phyloP scores from a whole-genome alignment of 2,888 invertebrate genomes.

The Eucera pruinosa region DNA sequence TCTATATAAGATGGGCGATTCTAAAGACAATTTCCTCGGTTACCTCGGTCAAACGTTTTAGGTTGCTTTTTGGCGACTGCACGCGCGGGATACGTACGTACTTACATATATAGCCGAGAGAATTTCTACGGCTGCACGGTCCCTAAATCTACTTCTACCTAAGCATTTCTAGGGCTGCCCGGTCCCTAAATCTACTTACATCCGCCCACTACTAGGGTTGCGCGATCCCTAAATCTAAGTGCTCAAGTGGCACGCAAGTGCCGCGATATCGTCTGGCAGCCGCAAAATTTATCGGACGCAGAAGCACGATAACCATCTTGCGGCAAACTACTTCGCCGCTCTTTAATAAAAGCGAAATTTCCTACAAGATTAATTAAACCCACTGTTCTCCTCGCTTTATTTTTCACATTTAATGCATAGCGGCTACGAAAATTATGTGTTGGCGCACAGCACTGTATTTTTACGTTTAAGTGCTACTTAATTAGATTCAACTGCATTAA shows the following conservation, averaged over 20 bases:
- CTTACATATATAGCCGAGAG: too few relatives aligned
- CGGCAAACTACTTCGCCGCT: not conserved
- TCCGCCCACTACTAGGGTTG: slow-evolving; percentile 32
- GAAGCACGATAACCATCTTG: not conserved
- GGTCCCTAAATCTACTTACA: slow-evolving; percentile 43
- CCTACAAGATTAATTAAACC: too few relatives aligned
- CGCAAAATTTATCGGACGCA: slow-evolving; percentile 17
- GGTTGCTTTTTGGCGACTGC: not conserved
- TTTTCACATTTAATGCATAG: too few relatives aligned
- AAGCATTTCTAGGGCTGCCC: slow-evolving; percentile 19
- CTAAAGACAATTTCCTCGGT: not conserved
- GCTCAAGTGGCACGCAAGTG: slow-evolving; percentile 31
- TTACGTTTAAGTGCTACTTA: too few relatives aligned
- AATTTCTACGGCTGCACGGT: slow-evolving; percentile 15
- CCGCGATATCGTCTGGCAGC: slow-evolving; percentile 5
- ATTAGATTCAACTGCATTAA: too few relatives aligned
- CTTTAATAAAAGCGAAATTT: too few relatives aligned
- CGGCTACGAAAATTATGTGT: too few relatives aligned
- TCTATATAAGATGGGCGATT: not conserved
- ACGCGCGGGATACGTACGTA: not conserved
- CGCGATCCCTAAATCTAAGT: slow-evolving; percentile 29
- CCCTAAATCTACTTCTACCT: slow-evolving; percentile 16
- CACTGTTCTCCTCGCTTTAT: too few relatives aligned
- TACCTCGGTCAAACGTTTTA: not conserved
- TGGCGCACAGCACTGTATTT: too few relatives aligned